Evolutionary conservation across 2,888 invertebrate genomes (phyloP).

Genomic region (Alcis repandata): DNA sequence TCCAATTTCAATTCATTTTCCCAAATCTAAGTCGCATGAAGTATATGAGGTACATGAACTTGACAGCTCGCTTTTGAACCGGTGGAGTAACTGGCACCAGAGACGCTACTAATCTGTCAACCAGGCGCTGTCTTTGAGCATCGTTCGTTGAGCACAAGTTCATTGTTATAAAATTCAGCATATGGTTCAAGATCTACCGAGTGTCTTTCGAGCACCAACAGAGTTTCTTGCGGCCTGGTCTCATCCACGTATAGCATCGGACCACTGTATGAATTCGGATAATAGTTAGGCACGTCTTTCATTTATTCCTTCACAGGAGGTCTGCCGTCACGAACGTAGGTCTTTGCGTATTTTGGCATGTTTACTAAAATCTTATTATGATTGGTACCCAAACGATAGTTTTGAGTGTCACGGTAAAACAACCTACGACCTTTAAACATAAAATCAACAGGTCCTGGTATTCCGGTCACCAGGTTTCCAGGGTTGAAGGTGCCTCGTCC

Average conservation of each 20-base stretch:
- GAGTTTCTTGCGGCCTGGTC: slow-evolving; percentile 52
- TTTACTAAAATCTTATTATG: slow-evolving; percentile 68
- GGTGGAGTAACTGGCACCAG: slow-evolving; percentile 36
- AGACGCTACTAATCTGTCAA: slow-evolving; percentile 18
- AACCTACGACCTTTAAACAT: slow-evolving; percentile 64
- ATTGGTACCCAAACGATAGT: slow-evolving; percentile 68
- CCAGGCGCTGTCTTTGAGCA: slow-evolving; percentile 42
- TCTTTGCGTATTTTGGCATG: slow-evolving; percentile 60
- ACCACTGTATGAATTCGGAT: slow-evolving; percentile 96
- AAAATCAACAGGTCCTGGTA: slow-evolving; percentile 67
- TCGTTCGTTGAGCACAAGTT: slow-evolving; percentile 71
- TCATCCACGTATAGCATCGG: slow-evolving; percentile 88
- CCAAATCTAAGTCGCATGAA: slow-evolving; percentile 90
- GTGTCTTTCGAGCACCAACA: slow-evolving; percentile 32
- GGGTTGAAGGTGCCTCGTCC: slow-evolving; percentile 69
- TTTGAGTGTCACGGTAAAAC: slow-evolving; percentile 66
- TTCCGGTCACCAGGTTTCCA: slow-evolving; percentile 72
- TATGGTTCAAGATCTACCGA: slow-evolving; percentile 82
- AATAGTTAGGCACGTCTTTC: slow-evolving; percentile 96
- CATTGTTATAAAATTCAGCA: slow-evolving; percentile 90
- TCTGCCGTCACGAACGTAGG: slow-evolving; percentile 79
- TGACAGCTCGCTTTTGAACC: slow-evolving; percentile 35
- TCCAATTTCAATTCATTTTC: slow-evolving; percentile 88
- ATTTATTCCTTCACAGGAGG: slow-evolving; percentile 92
- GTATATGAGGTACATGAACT: slow-evolving; percentile 90